These are phyloP conservation scores for Zonitis immaculata DNA, from an alignment of 2,888 invertebrate genomes.

Conservation along the genomic window DNA sequence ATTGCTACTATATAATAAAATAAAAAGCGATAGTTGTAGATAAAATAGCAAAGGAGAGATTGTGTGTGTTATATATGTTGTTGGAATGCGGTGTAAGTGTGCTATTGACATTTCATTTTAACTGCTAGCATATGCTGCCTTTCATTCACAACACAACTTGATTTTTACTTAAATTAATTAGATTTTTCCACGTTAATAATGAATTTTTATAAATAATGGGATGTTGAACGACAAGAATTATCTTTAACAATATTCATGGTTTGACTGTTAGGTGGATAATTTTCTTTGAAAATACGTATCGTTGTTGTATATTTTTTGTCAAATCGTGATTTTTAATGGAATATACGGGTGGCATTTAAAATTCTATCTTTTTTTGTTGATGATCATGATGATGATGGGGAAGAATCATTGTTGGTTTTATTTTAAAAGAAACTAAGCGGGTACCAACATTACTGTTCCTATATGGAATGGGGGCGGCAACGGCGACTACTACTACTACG, in stretches of 20 bases:
- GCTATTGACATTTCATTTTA: constrained; percentile 4
- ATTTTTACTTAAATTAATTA: not conserved
- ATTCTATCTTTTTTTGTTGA: too few species aligned
- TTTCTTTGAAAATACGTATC: too few species aligned
- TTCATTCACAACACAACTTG: not conserved
- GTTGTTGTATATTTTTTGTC: too few species aligned
- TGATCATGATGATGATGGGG: too few species aligned
- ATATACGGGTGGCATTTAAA: too few species aligned
- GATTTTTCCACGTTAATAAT: too few species aligned
- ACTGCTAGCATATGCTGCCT: constrained; percentile 2
- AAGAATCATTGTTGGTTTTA: not conserved
- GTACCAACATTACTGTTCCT: not conserved
- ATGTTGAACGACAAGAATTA: too few species aligned
- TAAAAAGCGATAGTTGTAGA: not conserved
- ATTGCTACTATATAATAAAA: not conserved
- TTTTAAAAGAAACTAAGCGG: not conserved
- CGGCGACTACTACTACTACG: not conserved
- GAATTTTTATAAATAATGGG: too few species aligned
- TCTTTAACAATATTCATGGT: too few species aligned
- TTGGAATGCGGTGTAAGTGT: not conserved
- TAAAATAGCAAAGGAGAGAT: not conserved
- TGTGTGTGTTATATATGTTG: not conserved
- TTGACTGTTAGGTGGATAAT: too few species aligned
- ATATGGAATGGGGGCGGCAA: not conserved
- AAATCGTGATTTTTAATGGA: too few species aligned